phyloP scores from a whole-genome alignment of 2,888 invertebrate genomes.

The Biston stratarius region DNA sequence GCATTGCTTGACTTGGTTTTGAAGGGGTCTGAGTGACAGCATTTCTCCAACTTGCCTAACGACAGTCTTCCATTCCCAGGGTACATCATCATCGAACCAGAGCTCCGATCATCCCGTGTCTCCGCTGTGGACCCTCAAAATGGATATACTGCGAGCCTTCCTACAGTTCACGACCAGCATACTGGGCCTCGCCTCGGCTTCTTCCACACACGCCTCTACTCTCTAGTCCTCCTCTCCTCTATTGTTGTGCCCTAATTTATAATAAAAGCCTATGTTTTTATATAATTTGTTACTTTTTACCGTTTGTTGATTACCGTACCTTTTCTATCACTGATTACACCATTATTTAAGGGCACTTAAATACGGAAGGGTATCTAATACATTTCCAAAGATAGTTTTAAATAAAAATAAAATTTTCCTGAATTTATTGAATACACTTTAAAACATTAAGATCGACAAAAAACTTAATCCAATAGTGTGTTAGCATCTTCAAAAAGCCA shows the following conservation, averaged over 20 bases:
- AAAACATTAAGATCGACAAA: too few relatives aligned
- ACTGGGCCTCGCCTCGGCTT: conserved; percentile 67
- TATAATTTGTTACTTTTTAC: background rate
- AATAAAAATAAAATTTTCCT: too few relatives aligned
- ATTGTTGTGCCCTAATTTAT: conserved; percentile 47
- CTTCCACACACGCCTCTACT: conserved; percentile 52
- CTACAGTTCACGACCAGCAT: conserved; percentile 70
- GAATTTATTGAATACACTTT: too few relatives aligned
- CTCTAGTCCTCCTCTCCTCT: conserved; percentile 40
- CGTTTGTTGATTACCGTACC: too few relatives aligned
- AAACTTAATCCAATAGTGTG: too few relatives aligned
- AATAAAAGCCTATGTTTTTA: conserved; percentile 11
- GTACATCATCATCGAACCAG: conserved; percentile 19
- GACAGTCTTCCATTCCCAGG: conserved; percentile 2
- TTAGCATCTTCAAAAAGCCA: too few relatives aligned
- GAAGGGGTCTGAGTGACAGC: background rate
- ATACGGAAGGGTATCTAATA: too few relatives aligned
- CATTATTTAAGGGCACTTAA: too few relatives aligned
- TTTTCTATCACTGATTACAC: too few relatives aligned
- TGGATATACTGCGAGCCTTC: conserved; percentile 70
- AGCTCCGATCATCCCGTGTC: conserved; percentile 45
- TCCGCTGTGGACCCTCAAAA: conserved; percentile 70
- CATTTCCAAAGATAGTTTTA: too few relatives aligned
- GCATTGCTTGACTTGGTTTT: background rate
- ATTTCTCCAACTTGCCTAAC: background rate